Evolutionary conservation across 2,888 invertebrate species (phyloP), one percentile per base, ranked within the genome.

Genomic region (Ceriagrion tenellum): DNA sequence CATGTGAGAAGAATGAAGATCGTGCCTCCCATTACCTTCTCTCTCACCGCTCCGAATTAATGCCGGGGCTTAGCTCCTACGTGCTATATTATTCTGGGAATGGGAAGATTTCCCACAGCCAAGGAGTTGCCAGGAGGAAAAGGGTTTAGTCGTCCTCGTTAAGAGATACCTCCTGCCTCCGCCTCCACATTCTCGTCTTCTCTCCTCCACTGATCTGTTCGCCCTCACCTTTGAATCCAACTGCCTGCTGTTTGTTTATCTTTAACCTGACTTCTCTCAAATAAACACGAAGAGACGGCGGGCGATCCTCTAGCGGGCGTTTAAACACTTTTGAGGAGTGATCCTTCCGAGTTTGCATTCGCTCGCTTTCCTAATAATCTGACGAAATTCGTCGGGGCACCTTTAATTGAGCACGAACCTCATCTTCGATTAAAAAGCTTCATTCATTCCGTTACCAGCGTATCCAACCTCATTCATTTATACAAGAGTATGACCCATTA

Each of bases 31-130:
- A 12, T 8, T 47, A 81, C 81, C 26, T 0, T 18, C 40, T 88
- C 35, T 35, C 90, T 35, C 20, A 8, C 59, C 35, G 6, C 91
- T 59, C 20, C 35, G 91, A 35, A 91, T 91, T 91, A 91, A 91
- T 63, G 91, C 91, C 55, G 35, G 12, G 63, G 40, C 91, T 91
- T 47, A 93, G 26, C 93, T 47, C 55, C 81, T 35, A 35, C 93
- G 63, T 40, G 91, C 55, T 63, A 40, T 63, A 23, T 47, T 35
- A 63, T 93, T 93, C 93, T 55, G 47, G 59, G 40, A n/a, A n/a
- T 47, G 69, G 47, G 59, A 69, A 4, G 69, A 69, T 74, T 74
- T 35, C 55, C 47, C 69, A 69, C 26, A 69, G 47, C 59, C 89
- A 55, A 55, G 89, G 89, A 89, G 81, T 81, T 81, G 30, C 35